These are phyloP conservation scores for Drosophila navojoa DNA, from an alignment of 1,140 invertebrate species.

Conservation along the genomic window DNA sequence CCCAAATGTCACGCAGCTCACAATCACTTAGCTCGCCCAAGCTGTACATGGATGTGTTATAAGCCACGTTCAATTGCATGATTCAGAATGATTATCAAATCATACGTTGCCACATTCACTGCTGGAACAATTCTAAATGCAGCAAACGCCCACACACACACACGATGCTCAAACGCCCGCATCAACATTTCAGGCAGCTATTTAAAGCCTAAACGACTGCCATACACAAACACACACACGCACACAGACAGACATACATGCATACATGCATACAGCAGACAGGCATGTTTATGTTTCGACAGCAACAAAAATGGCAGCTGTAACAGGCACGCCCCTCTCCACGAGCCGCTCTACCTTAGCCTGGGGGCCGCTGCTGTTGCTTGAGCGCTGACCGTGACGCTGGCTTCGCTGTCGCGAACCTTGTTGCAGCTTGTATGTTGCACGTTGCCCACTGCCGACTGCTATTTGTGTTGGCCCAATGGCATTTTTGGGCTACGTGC, in stretches of 20 bases:
- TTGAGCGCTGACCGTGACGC: conserved; percentile 69
- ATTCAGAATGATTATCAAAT: conserved; percentile 32
- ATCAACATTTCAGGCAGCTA: conserved; percentile 54
- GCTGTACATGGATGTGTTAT: conserved; percentile 1
- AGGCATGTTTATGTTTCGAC: conserved; percentile 67
- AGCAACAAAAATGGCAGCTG: conserved; percentile 68
- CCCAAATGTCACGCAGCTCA: not conserved
- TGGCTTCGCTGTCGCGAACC: conserved; percentile 61
- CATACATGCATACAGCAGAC: conserved; percentile 15
- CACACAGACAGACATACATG: not conserved
- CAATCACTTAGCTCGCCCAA: not conserved
- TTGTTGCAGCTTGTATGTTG: conserved; percentile 37
- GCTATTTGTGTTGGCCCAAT: conserved; percentile 41
- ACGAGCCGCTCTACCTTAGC: conserved; percentile 11
- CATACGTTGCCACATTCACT: conserved; percentile 21
- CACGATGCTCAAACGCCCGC: conserved; percentile 1
- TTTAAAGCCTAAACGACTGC: conserved; percentile 69
- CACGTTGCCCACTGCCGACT: conserved; percentile 1
- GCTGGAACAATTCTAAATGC: not conserved
- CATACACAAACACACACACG: conserved; percentile 35
- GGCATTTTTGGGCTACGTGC: conserved; percentile 36
- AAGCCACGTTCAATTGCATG: conserved; percentile 10
- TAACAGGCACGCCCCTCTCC: conserved; percentile 20
- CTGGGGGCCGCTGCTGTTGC: conserved; percentile 43
- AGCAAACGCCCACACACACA: conserved; percentile 1